Conservation (phyloP, 1,140 invertebrate species). For the Riptortus pedestris region DNA sequence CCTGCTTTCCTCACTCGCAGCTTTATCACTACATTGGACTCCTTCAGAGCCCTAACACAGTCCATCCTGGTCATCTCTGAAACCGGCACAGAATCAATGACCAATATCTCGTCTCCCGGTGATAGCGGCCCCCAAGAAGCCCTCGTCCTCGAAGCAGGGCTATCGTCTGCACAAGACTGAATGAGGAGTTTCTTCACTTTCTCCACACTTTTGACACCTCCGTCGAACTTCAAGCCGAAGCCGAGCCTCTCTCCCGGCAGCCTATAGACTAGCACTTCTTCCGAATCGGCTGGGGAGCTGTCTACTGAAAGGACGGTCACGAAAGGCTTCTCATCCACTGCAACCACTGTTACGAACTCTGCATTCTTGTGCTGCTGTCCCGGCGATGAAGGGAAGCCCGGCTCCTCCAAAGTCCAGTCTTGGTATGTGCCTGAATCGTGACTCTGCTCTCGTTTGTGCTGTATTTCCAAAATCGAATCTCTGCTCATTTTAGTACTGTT, state of each 20-base stretch:
- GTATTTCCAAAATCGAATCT: slow-evolving; percentile 28
- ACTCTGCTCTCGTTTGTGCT: slow-evolving; percentile 33
- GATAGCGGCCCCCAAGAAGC: slow-evolving; percentile 67
- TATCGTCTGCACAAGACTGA: slow-evolving; percentile 77
- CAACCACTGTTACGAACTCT: slow-evolving; percentile 54
- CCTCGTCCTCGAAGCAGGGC: slow-evolving; percentile 67
- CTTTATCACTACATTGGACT: slow-evolving; percentile 67
- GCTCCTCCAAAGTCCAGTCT: slow-evolving; percentile 33
- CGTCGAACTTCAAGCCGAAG: slow-evolving; percentile 84
- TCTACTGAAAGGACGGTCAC: slow-evolving; percentile 42
- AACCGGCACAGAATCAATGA: slow-evolving; percentile 67
- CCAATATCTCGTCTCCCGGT: slow-evolving; percentile 79
- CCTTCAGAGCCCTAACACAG: slow-evolving; percentile 71
- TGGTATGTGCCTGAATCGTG: slow-evolving; percentile 35
- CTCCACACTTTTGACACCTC: slow-evolving; percentile 65
- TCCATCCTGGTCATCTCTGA: slow-evolving; percentile 72
- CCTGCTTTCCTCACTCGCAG: slow-evolving; percentile 50
- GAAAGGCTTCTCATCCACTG: slow-evolving; percentile 45
- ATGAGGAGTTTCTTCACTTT: slow-evolving; percentile 65
- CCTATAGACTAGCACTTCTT: slow-evolving; percentile 68
- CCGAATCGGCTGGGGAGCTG: slow-evolving; percentile 37
- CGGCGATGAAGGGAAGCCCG: background rate
- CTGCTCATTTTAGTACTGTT: slow-evolving; percentile 4
- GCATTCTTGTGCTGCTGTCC: slow-evolving; percentile 8
- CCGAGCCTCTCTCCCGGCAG: slow-evolving; percentile 80